Evolutionary conservation across 2,888 invertebrate genomes (phyloP), one percentile per base, ranked within the genome.

Genomic region (Boloria selene): DNA sequence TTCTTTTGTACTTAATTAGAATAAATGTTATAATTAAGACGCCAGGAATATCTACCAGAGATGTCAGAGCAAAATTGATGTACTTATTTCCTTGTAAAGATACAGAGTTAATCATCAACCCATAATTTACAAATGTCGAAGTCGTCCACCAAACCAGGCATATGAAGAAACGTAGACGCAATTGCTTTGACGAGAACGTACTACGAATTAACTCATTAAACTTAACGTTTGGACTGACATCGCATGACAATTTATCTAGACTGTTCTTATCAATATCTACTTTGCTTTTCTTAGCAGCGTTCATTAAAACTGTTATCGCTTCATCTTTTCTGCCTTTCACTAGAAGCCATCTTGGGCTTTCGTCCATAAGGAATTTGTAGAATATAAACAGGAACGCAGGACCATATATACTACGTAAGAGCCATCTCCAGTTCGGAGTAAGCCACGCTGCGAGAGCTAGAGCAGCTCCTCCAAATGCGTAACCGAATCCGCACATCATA

Each of bases 321-420:
- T 95, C 90, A 0, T 94, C 93, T 67, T 93, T 93, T 70, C 93
- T 93, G 4, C 95, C 94, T 79, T 95, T 95, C 18, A 94, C 94
- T n/a, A 96, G 83, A 4, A 96, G 89, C 97, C 97, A 97, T 77
- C 97, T 92, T n/a, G 96, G 93, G 61, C 96, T 96, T 83, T 96
- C 96, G 5, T 96, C 95, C 50, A 95, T 84, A 0, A 95, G 75
- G 91, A 94, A 95, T 53, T 93, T 92, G 75, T 95, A 95, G 5
- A 93, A 81, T 55, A 96, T 78, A 70, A 96, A 93, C 0, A 96
- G 79, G 10, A 96, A 79, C 0, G 95, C 94, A 0, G 96, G 97
- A 0, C 93, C 84, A 75, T 96, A 97, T 13, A 95, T 85, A 1
- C 94, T 92, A 70, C 94, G 87, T 14, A 96, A 87, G 26, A 94